A percentile compares a stretch with the other conserved stretches of the same genome.
Conservation (phyloP, 2,797 vertebrate species). For the Spondyliosoma cantharus region DNA sequence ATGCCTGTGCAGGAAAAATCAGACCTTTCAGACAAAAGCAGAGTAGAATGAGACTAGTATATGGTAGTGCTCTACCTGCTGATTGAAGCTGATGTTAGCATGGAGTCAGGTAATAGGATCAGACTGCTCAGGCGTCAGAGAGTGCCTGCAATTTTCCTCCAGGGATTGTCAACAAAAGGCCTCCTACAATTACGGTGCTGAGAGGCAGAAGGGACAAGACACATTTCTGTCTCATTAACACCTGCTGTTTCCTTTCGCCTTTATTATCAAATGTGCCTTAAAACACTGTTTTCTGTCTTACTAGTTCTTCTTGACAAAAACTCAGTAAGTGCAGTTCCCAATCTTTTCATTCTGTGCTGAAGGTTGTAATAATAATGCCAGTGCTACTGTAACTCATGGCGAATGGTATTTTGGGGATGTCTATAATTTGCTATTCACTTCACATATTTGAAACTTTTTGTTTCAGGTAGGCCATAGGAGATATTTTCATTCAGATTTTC, state of each 20-base stretch:
- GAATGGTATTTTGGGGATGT: conserved; percentile 4
- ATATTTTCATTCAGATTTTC: not conserved
- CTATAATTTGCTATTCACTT: conserved; percentile 1
- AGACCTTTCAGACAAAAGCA: conserved; percentile 48
- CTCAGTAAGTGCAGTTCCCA: conserved; percentile 20
- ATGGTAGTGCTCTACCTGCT: conserved; percentile 66
- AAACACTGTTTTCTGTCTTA: conserved; percentile 30
- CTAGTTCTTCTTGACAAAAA: conserved; percentile 17
- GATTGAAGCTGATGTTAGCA: conserved; percentile 79
- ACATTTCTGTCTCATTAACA: conserved; percentile 80
- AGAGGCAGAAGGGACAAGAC: conserved; percentile 70
- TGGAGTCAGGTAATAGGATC: conserved; percentile 80
- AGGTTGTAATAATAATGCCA: not conserved
- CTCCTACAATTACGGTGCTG: conserved; percentile 76
- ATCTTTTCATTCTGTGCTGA: conserved; percentile 2
- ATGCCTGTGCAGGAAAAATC: conserved; percentile 34
- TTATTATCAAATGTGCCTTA: conserved; percentile 52
- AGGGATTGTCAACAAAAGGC: conserved; percentile 75
- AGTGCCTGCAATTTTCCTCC: conserved; percentile 76
- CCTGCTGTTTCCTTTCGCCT: conserved; percentile 48
- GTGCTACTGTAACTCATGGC: conserved; percentile 4
- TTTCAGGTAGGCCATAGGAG: not conserved
- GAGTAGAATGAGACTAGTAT: conserved; percentile 44
- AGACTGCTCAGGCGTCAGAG: conserved; percentile 74
- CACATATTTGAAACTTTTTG: not conserved